Base-by-base conservation (phyloP, 2,888 invertebrate genomes). In the Labia minor region DNA sequence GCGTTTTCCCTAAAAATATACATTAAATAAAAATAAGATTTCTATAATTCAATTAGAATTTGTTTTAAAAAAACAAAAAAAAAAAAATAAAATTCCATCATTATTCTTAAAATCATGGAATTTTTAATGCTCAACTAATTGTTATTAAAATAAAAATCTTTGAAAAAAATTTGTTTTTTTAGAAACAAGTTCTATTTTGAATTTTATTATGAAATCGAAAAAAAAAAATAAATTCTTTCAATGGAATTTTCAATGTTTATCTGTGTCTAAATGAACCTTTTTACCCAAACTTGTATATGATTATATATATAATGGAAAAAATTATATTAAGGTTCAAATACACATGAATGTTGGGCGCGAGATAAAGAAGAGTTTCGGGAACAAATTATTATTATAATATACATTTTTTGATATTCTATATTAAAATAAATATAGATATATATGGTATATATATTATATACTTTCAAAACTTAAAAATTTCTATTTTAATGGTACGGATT, bases 401-500 rank as follows among this genome's bases (percentile, higher is more conserved):
- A 49, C 26, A 26, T 26, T 49, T 49, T 49, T 49, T 49, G 49
- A 49, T 49, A 49, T 8, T n/a, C n/a, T 26, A 26, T 26, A 6
- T 8, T 26, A 26, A 6, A 26, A 26, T 26, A 26, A 26, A 26
- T 26, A 26, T 26, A 26, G 3, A 49, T 49, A 49, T 49, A 33
- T 33, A 8, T 8, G 6, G 11, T 49, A 49, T 49, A n/a, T 49
- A 49, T 49, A 49, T 49, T 49, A 11, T 10, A 49, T 49, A 49
- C 16, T 14, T 49, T 16, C n/a, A 4, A 49, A 49, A 49, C 49
- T n/a, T n/a, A n/a, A n/a, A 14, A 49, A 49, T 8, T 49, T 49
- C 49, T 49, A 49, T 49, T 49, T 49, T 49, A 49, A 8, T 49
- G 49, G 49, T 49, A 49, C n/a, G 49, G 49, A 49, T 49, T 49